Evolutionary conservation across 2,888 invertebrate species (phyloP).

Genomic region (Drosophila atripex): DNA sequence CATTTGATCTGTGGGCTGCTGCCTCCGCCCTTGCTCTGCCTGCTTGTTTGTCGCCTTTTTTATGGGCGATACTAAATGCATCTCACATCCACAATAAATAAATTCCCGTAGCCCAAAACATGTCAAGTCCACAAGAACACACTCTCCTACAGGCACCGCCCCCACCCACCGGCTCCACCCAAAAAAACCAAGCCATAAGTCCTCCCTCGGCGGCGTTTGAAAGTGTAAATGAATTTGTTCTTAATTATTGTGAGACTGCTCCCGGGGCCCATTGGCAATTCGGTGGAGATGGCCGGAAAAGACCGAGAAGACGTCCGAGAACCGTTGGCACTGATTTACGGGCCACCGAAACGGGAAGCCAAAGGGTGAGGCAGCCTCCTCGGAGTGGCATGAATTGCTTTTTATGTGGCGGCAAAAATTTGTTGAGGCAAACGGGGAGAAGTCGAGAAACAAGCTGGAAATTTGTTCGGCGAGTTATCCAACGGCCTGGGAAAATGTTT

Average conservation of each 20-base stretch:
- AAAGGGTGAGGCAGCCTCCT: slow-evolving; percentile 28
- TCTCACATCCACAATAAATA: slow-evolving; percentile 59
- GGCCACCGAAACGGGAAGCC: slow-evolving; percentile 38
- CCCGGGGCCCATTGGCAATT: slow-evolving; percentile 61
- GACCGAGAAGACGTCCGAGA: slow-evolving; percentile 44
- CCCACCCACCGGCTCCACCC: slow-evolving; percentile 11
- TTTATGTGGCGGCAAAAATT: slow-evolving; percentile 68
- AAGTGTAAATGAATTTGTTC: slow-evolving; percentile 81
- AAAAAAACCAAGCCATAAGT: slow-evolving; percentile 7
- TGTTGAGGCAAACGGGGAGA: slow-evolving; percentile 18
- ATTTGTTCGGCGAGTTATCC: slow-evolving; percentile 49
- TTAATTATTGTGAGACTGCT: slow-evolving; percentile 69
- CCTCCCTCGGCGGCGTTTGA: slow-evolving; percentile 50
- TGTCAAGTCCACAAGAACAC: slow-evolving; percentile 68
- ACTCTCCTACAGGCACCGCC: slow-evolving; percentile 15
- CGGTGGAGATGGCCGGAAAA: slow-evolving; percentile 20
- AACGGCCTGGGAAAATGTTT: slow-evolving; percentile 69
- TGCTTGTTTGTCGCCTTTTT: slow-evolving; percentile 59
- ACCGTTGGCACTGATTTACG: slow-evolving; percentile 69
- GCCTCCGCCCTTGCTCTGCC: slow-evolving; percentile 31
- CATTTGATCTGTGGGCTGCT: slow-evolving; percentile 18
- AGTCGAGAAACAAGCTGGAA: slow-evolving; percentile 37
- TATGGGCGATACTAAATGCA: slow-evolving; percentile 50
- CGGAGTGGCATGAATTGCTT: slow-evolving; percentile 61
- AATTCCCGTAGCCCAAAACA: slow-evolving; percentile 71